A percentile compares a stretch with the other conserved stretches of the same genome.
These are phyloP conservation scores for Megamerina dolium DNA, from an alignment of 2,888 invertebrate genomes.

Conservation along the genomic window DNA sequence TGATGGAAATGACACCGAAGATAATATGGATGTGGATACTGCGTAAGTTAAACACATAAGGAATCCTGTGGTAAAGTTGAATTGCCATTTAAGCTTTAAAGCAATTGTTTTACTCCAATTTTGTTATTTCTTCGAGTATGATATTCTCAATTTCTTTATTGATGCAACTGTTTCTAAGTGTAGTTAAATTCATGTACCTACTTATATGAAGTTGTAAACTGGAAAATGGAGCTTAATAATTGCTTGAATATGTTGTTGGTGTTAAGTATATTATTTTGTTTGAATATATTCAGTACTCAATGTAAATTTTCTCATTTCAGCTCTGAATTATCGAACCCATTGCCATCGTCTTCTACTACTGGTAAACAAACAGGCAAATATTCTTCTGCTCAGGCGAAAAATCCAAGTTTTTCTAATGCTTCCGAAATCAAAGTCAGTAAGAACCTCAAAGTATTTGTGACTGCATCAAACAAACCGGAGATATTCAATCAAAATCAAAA, in stretches of 20 bases:
- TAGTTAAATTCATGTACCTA: no score
- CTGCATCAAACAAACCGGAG: constrained; percentile 25
- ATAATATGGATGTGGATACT: constrained; percentile 40
- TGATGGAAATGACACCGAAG: constrained; percentile 39
- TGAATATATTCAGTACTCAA: not conserved
- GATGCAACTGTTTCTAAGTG: no score
- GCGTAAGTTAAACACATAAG: constrained; percentile 36
- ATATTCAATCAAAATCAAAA: no score
- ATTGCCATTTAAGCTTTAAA: no score
- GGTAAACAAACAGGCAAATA: constrained; percentile 49
- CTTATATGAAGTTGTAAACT: not conserved
- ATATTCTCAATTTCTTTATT: no score
- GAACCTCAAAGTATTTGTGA: constrained; percentile 57
- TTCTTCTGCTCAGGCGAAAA: constrained; percentile 30
- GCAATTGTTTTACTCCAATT: no score
- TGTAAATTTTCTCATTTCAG: constrained; percentile 27
- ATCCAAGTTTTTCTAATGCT: constrained; percentile 39
- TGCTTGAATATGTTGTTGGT: no score
- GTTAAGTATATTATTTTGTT: not conserved
- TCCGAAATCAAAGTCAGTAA: constrained; percentile 97
- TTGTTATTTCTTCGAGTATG: no score
- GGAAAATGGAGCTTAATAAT: not conserved
- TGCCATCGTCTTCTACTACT: constrained; percentile 48
- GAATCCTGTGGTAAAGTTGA: constrained; percentile 36
- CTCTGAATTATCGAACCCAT: constrained; percentile 41